phyloP scores from a whole-genome alignment of 2,113 vertebrate species.

The rabbit (Oryctolagus cuniculus) region mOryCun1.1 NC_091443.1:84093001-84093500 shows the following conservation, averaged over 20 bases:
- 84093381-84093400: neutral
- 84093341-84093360: neutral
- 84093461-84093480: too few relatives aligned
- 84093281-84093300: constrained; percentile 35
- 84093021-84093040: neutral
- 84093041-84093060: neutral
- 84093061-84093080: neutral
- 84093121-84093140: neutral
- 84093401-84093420: neutral
- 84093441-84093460: neutral
- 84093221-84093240: constrained; percentile 30
- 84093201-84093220: neutral
- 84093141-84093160: neutral
- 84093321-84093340: neutral
- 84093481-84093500: neutral
- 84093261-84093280: constrained; percentile 58
- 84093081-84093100: constrained; percentile 35
- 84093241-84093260: constrained; percentile 19
- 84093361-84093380: neutral
- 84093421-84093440: neutral
- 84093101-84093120: neutral
- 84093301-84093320: too few relatives aligned
- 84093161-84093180: neutral
- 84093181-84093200: neutral
- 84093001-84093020: constrained; percentile 36